Conservation (phyloP, 1,140 invertebrate genomes). For the Zaprionus africanus region DNA sequence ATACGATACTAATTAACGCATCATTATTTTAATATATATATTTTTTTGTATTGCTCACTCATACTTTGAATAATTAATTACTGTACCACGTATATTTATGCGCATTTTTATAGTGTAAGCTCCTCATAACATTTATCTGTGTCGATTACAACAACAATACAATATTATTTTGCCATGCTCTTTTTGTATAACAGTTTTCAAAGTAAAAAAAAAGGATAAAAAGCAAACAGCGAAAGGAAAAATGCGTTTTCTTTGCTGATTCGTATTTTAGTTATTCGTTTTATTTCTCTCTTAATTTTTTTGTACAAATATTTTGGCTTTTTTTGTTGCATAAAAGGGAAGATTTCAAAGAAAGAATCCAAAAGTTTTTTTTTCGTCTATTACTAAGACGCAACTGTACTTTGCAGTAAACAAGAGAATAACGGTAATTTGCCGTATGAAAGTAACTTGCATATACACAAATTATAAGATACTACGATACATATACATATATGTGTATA, state of each 20-base stretch:
- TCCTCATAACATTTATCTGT: constrained; percentile 10
- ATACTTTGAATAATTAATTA: constrained; percentile 9
- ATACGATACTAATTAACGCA: constrained; percentile 1
- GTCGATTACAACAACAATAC: background rate
- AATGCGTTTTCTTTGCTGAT: constrained; percentile 7
- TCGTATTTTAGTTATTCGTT: constrained; percentile 8
- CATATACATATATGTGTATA: constrained; percentile 33
- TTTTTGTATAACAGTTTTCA: constrained; percentile 34
- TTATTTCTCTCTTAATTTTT: constrained; percentile 8
- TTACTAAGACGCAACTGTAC: constrained; percentile 31
- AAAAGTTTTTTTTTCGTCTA: constrained; percentile 19
- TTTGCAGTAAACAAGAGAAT: constrained; percentile 13
- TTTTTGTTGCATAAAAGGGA: constrained; percentile 12
- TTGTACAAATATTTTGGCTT: constrained; percentile 39
- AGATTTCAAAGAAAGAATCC: constrained; percentile 26
- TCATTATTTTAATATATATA: background rate
- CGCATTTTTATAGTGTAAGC: constrained; percentile 31
- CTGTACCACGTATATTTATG: constrained; percentile 31
- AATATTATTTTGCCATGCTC: background rate
- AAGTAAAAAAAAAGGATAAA: constrained; percentile 6
- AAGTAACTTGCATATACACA: constrained; percentile 30
- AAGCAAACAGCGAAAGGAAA: background rate
- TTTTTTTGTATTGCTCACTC: constrained; percentile 19
- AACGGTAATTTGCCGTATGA: constrained; percentile 20
- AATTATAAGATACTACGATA: constrained; percentile 43